Evolutionary conservation across 1,140 invertebrate genomes (phyloP).

Genomic region (Belonocnema kinseyi): DNA sequence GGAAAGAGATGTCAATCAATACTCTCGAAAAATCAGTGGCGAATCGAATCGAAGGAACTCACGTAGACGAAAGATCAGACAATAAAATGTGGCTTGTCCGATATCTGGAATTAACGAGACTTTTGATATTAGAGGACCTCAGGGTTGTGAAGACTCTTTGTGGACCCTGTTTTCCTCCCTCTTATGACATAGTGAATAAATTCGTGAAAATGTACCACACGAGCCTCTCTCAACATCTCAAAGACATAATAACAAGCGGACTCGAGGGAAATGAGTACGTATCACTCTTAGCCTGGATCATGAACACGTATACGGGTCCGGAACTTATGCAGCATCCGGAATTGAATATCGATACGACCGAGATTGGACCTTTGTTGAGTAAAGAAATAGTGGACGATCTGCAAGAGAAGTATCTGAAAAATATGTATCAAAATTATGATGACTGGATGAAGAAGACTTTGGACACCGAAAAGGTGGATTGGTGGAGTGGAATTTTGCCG

Average conservation of each 20-base stretch:
- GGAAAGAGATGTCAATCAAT: slow-evolving; percentile 91
- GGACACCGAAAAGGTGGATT: slow-evolving; percentile 92
- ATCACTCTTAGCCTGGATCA: slow-evolving; percentile 93
- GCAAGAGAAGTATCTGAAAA: slow-evolving; percentile 89
- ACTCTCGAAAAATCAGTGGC: slow-evolving; percentile 90
- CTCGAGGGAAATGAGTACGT: slow-evolving; percentile 98
- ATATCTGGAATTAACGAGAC: slow-evolving; percentile 85
- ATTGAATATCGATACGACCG: slow-evolving; percentile 85
- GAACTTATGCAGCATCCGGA: slow-evolving; percentile 93
- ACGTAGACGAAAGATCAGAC: slow-evolving; percentile 91
- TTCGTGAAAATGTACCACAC: slow-evolving; percentile 97
- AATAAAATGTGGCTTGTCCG: slow-evolving; percentile 98
- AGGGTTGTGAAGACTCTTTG: slow-evolving; percentile 94
- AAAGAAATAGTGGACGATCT: slow-evolving; percentile 85
- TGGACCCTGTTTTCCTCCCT: slow-evolving; percentile 96
- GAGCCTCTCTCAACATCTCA: slow-evolving; percentile 88
- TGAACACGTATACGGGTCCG: slow-evolving; percentile 88
- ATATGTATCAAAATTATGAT: slow-evolving; percentile 93
- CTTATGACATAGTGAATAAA: slow-evolving; percentile 93
- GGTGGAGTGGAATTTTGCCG: slow-evolving; percentile 83
- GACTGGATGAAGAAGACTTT: slow-evolving; percentile 98
- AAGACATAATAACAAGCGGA: slow-evolving; percentile 90
- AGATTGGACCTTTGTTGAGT: slow-evolving; percentile 84
- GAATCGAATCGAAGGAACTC: slow-evolving; percentile 91
- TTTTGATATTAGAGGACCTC: slow-evolving; percentile 93